Evolutionary conservation across 2,888 invertebrate genomes (phyloP), one percentile per base, ranked within the genome.

Genomic region (Ennomos quercinarius): DNA sequence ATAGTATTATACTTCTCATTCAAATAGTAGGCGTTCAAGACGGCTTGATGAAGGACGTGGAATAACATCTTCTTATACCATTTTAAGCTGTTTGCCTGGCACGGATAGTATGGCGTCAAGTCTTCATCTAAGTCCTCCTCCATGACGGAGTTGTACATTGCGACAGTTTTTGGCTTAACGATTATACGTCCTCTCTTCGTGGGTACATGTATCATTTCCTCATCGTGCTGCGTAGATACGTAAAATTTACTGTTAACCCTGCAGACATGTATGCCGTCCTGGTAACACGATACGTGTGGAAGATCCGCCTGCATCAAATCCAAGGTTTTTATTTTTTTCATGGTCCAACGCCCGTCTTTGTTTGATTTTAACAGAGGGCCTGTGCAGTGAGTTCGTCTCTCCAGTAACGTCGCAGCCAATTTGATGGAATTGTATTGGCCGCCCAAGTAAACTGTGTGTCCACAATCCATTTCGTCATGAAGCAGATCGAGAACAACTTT

Each of bases 21-120:
- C n/a, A 45, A 39, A 17, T 58, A 27, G n/a, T 17, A 53, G 11
- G 58, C 44, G 48, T 58, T 58, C 11, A 13, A 2, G 4, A 52
- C 3, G 0, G 35, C 35, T 17, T 40, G n/a, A 8, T 58, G 52
- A 9, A 58, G 27, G 35, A 58, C 27, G 36, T 58, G 58, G 8
- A 58, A 40, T 13, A 58, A 52, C 17, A 53, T 9, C 40, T 58
- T 58, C 12, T 52, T 58, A 9, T 47, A 11, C 58, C 43, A 43
- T 12, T 10, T 35, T 8, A 58, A n/a, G 3, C 0, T 35, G 43
- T 39, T 48, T 4, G 36, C 8, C 3, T 34, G 43, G 11, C 46
- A 52, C 0, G 58, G 58, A 13, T 58, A 58, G 12, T 12, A 47
- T 9, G 38, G 1, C 43, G 13, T 35, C 3, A 39, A 8, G n/a